A percentile compares a stretch with the other conserved stretches of the same genome.
Evolutionary conservation across 2,113 vertebrate genomes (phyloP).

Genomic region (Xyrauchen texanus): DNA sequence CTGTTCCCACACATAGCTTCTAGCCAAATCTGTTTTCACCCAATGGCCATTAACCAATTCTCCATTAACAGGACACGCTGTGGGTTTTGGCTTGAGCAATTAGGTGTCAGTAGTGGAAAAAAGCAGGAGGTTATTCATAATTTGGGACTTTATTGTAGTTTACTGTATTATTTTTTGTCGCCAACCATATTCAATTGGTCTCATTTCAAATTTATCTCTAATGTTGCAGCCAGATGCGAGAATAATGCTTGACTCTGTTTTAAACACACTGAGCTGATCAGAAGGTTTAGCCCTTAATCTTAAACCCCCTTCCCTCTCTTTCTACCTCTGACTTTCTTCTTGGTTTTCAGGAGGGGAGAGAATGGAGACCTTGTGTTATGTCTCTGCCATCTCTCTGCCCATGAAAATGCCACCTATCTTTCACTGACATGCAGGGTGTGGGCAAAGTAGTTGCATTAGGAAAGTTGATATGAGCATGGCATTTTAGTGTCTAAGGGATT

Average conservation of each 20-base stretch:
- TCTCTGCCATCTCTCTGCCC: slow-evolving; percentile 32
- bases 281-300: background rate
- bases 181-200: slow-evolving; percentile 1
- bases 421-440: background rate
- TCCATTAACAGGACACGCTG: background rate
- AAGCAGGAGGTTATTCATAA: slow-evolving; percentile 31
- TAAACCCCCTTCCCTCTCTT: background rate
- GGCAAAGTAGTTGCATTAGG: slow-evolving; percentile 16
- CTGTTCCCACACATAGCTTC: slow-evolving; percentile 1
- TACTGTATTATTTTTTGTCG: background rate
- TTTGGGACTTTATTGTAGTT: background rate
- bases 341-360: slow-evolving; percentile 28
- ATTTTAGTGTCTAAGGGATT: slow-evolving; percentile 1
- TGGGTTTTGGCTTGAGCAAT: background rate
- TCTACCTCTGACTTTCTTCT: slow-evolving; percentile 14
- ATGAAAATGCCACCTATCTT: slow-evolving; percentile 16
- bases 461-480: slow-evolving; percentile 21
- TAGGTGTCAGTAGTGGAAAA: slow-evolving; percentile 3
- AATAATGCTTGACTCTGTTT: slow-evolving; percentile 26
- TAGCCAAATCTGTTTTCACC: slow-evolving; percentile 26
- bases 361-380: slow-evolving; percentile 6
- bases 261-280: background rate
- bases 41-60: slow-evolving; percentile 34
- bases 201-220: slow-evolving; percentile 1
- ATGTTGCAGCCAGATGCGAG: background rate